These are phyloP conservation scores for Cepaea hortensis DNA, from an alignment of 2,888 invertebrate species.

Conservation along the genomic window DNA sequence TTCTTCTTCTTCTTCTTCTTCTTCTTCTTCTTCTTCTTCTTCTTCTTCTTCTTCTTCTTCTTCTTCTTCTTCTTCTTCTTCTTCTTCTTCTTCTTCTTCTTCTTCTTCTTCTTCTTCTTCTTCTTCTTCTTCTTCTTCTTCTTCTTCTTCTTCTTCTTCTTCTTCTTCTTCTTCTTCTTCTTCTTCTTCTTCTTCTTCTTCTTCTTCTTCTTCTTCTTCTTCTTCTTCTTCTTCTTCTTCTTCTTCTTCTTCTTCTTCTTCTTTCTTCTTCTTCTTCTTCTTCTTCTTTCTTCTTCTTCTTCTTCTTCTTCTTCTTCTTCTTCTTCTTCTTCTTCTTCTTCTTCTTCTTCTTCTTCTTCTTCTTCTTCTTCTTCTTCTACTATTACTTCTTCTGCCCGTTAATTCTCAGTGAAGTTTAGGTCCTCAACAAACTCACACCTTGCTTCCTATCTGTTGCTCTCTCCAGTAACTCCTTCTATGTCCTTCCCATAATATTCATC, in stretches of 20 bases:
- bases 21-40: conserved; percentile 8
- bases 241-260: conserved; percentile 26
- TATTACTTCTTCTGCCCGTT: neutral
- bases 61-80: conserved; percentile 28
- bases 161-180: conserved; percentile 21
- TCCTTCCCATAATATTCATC: too few relatives aligned
- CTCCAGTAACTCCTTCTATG: too few relatives aligned
- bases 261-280: conserved; percentile 24
- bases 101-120: conserved; percentile 18
- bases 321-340: conserved; percentile 28
- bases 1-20: conserved; percentile 28
- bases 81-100: conserved; percentile 14
- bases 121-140: conserved; percentile 26
- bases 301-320: conserved; percentile 19
- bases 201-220: conserved; percentile 25
- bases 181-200: conserved; percentile 27
- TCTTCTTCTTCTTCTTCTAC: conserved; percentile 37
- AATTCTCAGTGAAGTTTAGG: too few relatives aligned
- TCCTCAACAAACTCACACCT: too few relatives aligned
- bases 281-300: conserved; percentile 30
- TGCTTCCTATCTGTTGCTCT: too few relatives aligned
- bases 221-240: conserved; percentile 4
- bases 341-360: conserved; percentile 37
- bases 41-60: conserved; percentile 19
- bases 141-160: conserved; percentile 18